phyloP scores from a whole-genome alignment of 2,888 invertebrate genomes.

The Acleris literana region DNA sequence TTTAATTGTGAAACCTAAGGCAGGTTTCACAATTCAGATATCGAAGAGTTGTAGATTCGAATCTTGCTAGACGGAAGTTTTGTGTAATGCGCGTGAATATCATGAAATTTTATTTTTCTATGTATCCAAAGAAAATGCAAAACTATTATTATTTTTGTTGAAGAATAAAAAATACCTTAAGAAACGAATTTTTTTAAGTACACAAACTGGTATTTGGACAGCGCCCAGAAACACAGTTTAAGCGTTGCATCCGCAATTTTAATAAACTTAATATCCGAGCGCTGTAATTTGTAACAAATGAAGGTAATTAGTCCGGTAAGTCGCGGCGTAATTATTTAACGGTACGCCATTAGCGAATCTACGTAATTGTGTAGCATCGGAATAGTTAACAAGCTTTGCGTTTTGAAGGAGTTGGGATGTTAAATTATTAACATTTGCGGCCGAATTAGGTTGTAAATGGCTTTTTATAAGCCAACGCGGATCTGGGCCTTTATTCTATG shows the following conservation, averaged over 20 bases:
- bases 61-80: too few species aligned
- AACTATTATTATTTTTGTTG: background rate
- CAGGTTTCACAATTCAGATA: too few species aligned
- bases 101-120: too few species aligned
- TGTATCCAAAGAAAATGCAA: background rate
- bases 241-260: background rate
- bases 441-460: conserved; percentile 46
- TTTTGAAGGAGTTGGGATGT: conserved; percentile 48
- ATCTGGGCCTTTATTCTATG: too few species aligned
- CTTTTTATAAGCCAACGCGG: conserved; percentile 41
- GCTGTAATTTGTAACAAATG: conserved; percentile 19
- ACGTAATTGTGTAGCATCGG: conserved; percentile 46
- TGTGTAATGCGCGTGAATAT: too few species aligned
- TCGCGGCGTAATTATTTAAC: conserved; percentile 40
- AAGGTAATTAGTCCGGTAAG: conserved; percentile 20
- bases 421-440: conserved; percentile 49
- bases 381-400: conserved; percentile 45
- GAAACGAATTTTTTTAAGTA: background rate
- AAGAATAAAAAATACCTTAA: background rate
- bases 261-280: conserved; percentile 7
- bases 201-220: conserved; percentile 1
- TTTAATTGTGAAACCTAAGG: too few species aligned
- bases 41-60: too few species aligned
- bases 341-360: conserved; percentile 48
- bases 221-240: background rate